These are phyloP conservation scores for Drosophila hawaiiensis DNA, from an alignment of 2,888 invertebrate genomes.

Conservation along the genomic window DNA sequence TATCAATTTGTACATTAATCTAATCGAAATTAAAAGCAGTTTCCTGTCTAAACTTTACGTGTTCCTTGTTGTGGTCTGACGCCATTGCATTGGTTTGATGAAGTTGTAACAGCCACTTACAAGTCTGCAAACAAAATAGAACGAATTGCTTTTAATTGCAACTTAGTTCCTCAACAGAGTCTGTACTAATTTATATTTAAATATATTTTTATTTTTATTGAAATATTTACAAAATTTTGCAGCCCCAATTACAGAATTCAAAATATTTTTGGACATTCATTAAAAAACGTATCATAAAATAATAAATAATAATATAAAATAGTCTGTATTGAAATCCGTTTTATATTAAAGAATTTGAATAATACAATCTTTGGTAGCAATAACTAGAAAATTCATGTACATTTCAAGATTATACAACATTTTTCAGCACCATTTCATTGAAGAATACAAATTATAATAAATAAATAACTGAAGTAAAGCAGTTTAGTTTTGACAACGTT, in stretches of 20 bases:
- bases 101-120: not conserved
- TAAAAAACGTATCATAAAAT: no score
- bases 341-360: not conserved
- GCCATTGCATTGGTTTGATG: not conserved
- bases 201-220: not conserved
- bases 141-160: not conserved
- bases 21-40: slow-evolving; percentile 1
- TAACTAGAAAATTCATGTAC: no score
- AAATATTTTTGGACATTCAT: not conserved
- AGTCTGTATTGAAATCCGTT: not conserved
- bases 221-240: not conserved
- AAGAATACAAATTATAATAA: not conserved
- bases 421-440: not conserved
- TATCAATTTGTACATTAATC: not conserved
- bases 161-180: not conserved
- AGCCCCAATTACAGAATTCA: no score
- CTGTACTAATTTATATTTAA: not conserved
- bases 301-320: not conserved
- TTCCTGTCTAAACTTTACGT: not conserved
- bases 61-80: not conserved
- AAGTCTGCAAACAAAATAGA: not conserved
- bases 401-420: not conserved
- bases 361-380: not conserved
- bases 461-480: not conserved
- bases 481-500: not conserved